These are phyloP conservation scores for Acanthacorydalis orientalis DNA, from an alignment of 2,888 invertebrate species.

Conservation along the genomic window DNA sequence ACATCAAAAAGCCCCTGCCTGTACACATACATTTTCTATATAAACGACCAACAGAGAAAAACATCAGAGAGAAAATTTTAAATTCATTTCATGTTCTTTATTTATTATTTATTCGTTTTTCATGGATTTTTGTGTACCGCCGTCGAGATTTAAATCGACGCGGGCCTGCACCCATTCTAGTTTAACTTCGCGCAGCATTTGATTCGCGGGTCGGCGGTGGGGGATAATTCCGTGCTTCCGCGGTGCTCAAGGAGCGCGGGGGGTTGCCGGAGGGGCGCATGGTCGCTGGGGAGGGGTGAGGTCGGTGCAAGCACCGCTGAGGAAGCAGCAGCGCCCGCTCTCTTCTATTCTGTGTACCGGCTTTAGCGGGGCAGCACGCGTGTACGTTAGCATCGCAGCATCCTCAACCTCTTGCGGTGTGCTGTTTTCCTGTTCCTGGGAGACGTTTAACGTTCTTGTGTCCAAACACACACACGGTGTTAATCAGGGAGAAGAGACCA, in stretches of 20 bases:
- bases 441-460: background rate
- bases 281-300: conserved; percentile 16
- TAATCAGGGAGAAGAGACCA: no score
- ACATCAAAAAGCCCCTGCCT: no score
- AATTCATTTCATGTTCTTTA: conserved; percentile 8
- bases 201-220: conserved; percentile 14
- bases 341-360: background rate
- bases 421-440: background rate
- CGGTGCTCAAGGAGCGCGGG: conserved; percentile 11
- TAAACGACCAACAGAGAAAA: no score
- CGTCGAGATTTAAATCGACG: conserved; percentile 28
- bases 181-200: conserved; percentile 21
- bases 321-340: conserved; percentile 11
- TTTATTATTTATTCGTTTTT: conserved; percentile 31
- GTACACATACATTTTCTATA: no score
- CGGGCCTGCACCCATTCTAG: conserved; percentile 22
- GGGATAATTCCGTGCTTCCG: conserved; percentile 14
- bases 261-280: conserved; percentile 16
- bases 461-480: background rate
- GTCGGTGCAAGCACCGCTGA: conserved; percentile 14
- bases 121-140: conserved; percentile 25
- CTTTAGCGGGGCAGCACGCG: conserved; percentile 1
- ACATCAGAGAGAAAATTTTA: conserved; percentile 2
- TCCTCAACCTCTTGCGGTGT: background rate
- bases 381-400: background rate